These are phyloP conservation scores for Leucoptera coffeella DNA, from an alignment of 2,888 invertebrate genomes.

Conservation along the genomic window DNA sequence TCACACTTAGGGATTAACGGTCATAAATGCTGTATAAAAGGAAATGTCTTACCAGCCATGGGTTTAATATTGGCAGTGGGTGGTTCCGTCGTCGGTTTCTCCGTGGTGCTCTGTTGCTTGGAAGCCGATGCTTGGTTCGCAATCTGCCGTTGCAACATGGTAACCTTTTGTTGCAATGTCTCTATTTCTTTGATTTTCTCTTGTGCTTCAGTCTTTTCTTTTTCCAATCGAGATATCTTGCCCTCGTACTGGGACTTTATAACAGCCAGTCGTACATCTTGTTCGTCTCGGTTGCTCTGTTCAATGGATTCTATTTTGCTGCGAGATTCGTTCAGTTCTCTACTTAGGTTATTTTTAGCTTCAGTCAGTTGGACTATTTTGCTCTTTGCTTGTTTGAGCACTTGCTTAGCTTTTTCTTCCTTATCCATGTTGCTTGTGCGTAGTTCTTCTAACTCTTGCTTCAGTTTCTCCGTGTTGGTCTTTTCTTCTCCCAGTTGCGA, in stretches of 20 bases:
- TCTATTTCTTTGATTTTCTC: slow-evolving; percentile 63
- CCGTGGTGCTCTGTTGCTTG: slow-evolving; percentile 51
- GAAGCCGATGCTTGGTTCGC: slow-evolving; percentile 65
- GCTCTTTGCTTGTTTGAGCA: slow-evolving; percentile 68
- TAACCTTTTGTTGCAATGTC: slow-evolving; percentile 62
- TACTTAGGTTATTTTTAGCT: slow-evolving; percentile 55
- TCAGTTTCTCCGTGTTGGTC: slow-evolving; percentile 58
- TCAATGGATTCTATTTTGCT: slow-evolving; percentile 41
- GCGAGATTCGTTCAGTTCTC: slow-evolving; percentile 52
- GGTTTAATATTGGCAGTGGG: slow-evolving; percentile 91
- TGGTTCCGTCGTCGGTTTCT: slow-evolving; percentile 53
- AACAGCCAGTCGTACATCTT: slow-evolving; percentile 51
- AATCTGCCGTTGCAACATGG: slow-evolving; percentile 63
- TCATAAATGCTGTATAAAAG: no score
- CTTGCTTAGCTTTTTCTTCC: slow-evolving; percentile 59
- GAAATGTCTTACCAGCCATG: slow-evolving; percentile 66
- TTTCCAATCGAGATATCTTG: slow-evolving; percentile 62
- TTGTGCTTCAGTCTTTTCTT: slow-evolving; percentile 62
- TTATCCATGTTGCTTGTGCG: slow-evolving; percentile 51
- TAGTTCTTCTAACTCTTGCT: slow-evolving; percentile 58
- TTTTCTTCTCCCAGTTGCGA: slow-evolving; percentile 35
- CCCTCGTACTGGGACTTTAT: slow-evolving; percentile 67
- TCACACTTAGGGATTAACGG: no score
- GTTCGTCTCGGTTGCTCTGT: slow-evolving; percentile 48
- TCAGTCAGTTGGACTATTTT: slow-evolving; percentile 69